Base-by-base conservation (phyloP, 2,888 invertebrate species). In the Chrysina gloriosa region DNA sequence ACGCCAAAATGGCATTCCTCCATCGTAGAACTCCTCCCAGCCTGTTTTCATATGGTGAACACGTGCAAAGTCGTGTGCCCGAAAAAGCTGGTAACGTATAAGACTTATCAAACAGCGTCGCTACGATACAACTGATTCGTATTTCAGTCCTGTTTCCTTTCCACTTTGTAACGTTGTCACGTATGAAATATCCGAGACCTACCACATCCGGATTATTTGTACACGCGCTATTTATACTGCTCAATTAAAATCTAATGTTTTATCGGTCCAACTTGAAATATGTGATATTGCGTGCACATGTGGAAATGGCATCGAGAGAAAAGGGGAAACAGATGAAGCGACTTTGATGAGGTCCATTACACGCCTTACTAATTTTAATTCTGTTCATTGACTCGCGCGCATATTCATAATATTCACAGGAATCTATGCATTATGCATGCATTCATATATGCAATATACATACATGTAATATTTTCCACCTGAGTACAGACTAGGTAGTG, bases 1-100 rank as follows among this genome's bases (percentile, higher is more conserved):
- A 72, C 71, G 71, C 73, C 69, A 69, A 73, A 73, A 73, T 73
- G 73, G 73, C 73, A 73, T 73, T 72, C 73, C 67, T 52, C 69
- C 71, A 72, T 71, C 72, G 70, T 72, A 72, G 69, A 70, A 67
- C 72, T 70, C 72, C 73, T 71, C 66, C 73, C 70, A 65, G 29
- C 50, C 56, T 66, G 64, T 68, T 69, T 70, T 72, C 73, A 73
- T 70, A 73, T 73, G 74, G 71, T 42, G 64, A 71, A 71, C 74
- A 74, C 74, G 72, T 74, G 74, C 72, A 31, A 70, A 68, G 56
- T 67, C 65, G 65, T 61, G 50, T 63, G 67, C 67, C 61, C 48
- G 36, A 58, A 63, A 39, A 52, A 50, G 63, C 58, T 66, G 50
- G 56, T 66, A 29, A 52, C 63, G 65, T 68, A 71, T 69, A 69